Base-by-base conservation (phyloP, 2,113 vertebrate species). In the Rhipidura dahli region DNA sequence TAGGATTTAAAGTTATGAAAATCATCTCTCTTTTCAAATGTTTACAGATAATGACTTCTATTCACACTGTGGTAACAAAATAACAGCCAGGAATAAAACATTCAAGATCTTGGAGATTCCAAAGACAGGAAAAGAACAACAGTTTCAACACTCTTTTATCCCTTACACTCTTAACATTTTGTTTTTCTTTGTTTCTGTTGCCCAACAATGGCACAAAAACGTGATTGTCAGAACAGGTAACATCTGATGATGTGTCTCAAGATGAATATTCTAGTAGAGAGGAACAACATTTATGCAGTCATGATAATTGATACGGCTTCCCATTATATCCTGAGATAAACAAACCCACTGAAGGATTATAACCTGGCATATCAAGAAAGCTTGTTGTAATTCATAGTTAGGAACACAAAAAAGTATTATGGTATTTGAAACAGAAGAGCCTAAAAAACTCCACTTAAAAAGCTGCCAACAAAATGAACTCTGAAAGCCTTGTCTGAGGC, bases 391-490 rank as follows among this genome's bases (percentile, higher is more conserved):
- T 94, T 94, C 94, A 87, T 64, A 92, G 81, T 81, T 86, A 68
- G 66, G 86, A 95, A 95, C 87, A 90, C 73, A 70, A 92, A 90
- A 90, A 90, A 93, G 84, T 92, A 94, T 94, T 96, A 94, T 15
- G 45, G 70, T 78, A 78, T 95, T 95, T 93, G 96, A 92, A 95
- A 95, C 44, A 37, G n/a, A 56, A 64, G 79, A 95, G 79, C 84
- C 71, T 83, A 91, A 95, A 95, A 89, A 81, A 57, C 44, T 61
- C 31, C 54, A 28, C 93, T 82, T 97, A 81, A 95, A 96, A 96
- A 96, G 96, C 96, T 97, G 92, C 96, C 95, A 96, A 92, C 85
- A 96, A 95, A 96, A 97, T 94, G 95, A 97, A 96, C 95, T 94
- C 94, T 96, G 95, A 86, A 91, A 96, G 93, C 73, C 94, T 94